Base-by-base conservation (phyloP, 1,140 invertebrate genomes). In the Cardiocondyla obscurior region DNA sequence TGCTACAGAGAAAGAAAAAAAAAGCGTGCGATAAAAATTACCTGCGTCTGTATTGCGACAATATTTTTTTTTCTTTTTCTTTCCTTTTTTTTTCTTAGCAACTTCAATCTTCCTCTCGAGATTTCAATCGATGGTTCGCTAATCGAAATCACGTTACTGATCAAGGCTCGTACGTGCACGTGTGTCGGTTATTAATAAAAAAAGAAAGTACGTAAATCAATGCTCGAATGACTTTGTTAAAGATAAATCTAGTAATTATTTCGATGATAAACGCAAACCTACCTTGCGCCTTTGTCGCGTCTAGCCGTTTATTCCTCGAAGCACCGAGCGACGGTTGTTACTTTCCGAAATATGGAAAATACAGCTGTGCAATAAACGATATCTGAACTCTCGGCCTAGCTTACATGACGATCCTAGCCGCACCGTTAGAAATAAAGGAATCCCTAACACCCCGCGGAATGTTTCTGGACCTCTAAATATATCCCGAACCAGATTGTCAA, bases 381-480 rank as follows among this genome's bases (percentile, higher is more conserved):
- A 55, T 46, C 25, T n/a, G 28, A 2, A 49, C 10, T 49, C 33
- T 55, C 25, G 16, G 33, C 19, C 7, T 19, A 74, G 30, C 25
- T 60, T 62, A 46, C 36, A 60, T 10, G 33, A 10, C 22, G 22
- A 2, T 60, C 14, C 19, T 39, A 36, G n/a, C 49, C 49, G 69
- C 69, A 28, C 7, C 39, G 19, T 76, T 67, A 77, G 44, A 77
- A 53, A 67, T 76, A 77, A 77, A 65, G 44, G 44, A 77, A 67
- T 67, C 33, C 42, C 58, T 77, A 28, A 65, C 60, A 19, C 16
- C 28, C 60, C 46, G 46, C 46, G 62, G 62, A 69, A 67, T 53
- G 60, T 79, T 79, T 69, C 49, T 28, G 33, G 33, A 30, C 22
- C 46, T 79, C 74, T 79, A 69, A 69, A 69, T 79, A 79, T 79